A percentile compares a stretch with the other conserved stretches of the same genome.
phyloP scores from a whole-genome alignment of 2,113 vertebrate species.

The Platysternon megacephalum region DNA sequence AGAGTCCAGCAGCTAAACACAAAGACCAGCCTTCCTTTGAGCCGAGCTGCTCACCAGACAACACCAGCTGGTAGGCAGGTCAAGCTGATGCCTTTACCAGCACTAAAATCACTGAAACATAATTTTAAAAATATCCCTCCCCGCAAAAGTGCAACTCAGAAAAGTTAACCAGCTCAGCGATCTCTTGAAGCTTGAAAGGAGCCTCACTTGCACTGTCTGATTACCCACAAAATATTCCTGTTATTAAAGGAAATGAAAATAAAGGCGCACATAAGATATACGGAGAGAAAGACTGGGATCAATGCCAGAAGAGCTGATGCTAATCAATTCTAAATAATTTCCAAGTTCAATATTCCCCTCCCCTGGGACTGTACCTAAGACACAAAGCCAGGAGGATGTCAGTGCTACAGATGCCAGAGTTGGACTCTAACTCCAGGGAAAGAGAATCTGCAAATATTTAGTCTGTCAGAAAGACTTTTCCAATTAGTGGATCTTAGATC shows the following conservation, averaged over 20 bases:
- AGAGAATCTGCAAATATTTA: slow-evolving; percentile 74
- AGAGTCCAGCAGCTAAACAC: neutral
- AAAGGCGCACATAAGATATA: neutral
- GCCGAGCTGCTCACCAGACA: neutral
- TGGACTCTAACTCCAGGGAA: neutral
- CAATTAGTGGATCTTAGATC: slow-evolving; percentile 61
- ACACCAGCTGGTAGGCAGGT: neutral
- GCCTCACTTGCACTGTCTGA: neutral
- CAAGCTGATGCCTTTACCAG: neutral
- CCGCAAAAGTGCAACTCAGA: neutral
- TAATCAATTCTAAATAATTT: slow-evolving; percentile 52
- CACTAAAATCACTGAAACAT: neutral
- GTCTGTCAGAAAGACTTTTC: slow-evolving; percentile 60
- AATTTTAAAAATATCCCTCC: neutral
- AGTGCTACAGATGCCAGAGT: neutral
- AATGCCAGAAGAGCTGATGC: slow-evolving; percentile 17
- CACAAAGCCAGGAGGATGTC: slow-evolving; percentile 48
- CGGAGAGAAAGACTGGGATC: neutral
- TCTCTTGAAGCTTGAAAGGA: neutral
- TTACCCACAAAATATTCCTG: neutral
- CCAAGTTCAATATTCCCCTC: neutral
- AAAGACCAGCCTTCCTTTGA: neutral
- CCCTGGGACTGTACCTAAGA: neutral
- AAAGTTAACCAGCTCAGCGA: neutral
- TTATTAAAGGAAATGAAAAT: neutral